These are phyloP conservation scores for Drosophila biarmipes DNA, from an alignment of 1,140 invertebrate genomes.

Conservation along the genomic window DNA sequence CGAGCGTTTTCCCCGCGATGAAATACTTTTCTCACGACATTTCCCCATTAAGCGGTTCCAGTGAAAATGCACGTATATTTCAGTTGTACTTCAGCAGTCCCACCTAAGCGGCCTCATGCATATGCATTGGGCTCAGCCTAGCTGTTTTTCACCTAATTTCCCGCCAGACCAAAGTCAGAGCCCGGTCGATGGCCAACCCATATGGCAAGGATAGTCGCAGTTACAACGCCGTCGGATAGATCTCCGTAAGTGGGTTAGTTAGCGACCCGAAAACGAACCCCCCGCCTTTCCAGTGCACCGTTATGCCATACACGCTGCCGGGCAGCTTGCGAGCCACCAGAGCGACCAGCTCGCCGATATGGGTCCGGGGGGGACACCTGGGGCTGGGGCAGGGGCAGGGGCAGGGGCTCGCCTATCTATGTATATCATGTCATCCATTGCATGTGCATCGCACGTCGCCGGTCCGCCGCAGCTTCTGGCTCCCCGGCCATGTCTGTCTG, in stretches of 20 bases:
- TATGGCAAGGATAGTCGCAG: constrained; percentile 36
- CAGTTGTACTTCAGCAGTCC: not conserved
- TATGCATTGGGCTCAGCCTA: constrained; percentile 4
- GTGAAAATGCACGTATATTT: constrained; percentile 1
- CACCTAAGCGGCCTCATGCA: constrained; percentile 4
- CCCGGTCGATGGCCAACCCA: constrained; percentile 28
- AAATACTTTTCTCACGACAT: constrained; percentile 30
- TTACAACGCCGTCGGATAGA: constrained; percentile 30
- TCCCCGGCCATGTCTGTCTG: constrained; percentile 7
- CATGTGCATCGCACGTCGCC: constrained; percentile 54
- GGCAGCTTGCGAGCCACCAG: constrained; percentile 15
- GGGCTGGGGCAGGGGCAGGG: too few species aligned
- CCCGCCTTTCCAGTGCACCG: constrained; percentile 45
- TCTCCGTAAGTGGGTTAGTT: constrained; percentile 36
- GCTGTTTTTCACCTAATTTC: not conserved
- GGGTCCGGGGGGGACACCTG: not conserved
- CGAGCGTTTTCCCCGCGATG: constrained; percentile 1
- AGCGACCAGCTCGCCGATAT: constrained; percentile 2
- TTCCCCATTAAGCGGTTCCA: constrained; percentile 23
- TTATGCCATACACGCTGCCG: constrained; percentile 31
- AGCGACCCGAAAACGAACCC: constrained; percentile 35
- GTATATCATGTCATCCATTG: constrained; percentile 57
- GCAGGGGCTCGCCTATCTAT: constrained; percentile 28
- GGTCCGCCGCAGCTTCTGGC: constrained; percentile 9
- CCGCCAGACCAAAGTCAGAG: not conserved